These are phyloP conservation scores for Ophion slaviceki DNA, from an alignment of 2,888 invertebrate species.

Conservation along the genomic window DNA sequence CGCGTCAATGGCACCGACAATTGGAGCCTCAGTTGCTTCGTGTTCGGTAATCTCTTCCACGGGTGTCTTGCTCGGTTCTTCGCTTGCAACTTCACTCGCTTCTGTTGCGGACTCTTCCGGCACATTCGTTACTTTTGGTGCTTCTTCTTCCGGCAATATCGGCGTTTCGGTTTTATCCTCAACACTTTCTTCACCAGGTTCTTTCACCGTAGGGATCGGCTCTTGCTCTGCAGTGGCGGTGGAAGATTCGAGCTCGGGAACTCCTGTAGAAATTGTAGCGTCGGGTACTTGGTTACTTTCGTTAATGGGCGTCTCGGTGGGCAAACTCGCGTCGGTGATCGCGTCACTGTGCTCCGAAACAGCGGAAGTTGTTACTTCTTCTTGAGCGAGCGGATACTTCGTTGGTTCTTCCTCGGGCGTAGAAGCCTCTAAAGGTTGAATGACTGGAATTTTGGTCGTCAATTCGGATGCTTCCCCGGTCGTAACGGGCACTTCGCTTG, in stretches of 20 bases:
- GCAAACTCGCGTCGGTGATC: not conserved
- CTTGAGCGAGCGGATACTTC: conserved; percentile 7
- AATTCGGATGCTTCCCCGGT: conserved; percentile 21
- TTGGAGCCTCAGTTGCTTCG: conserved; percentile 52
- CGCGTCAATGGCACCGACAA: conserved; percentile 53
- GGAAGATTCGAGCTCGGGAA: conserved; percentile 44
- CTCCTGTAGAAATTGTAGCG: conserved; percentile 26
- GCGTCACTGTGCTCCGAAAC: conserved; percentile 4
- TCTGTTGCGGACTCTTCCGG: conserved; percentile 14
- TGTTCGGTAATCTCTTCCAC: not conserved
- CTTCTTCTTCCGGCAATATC: conserved; percentile 6
- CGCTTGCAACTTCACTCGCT: conserved; percentile 6
- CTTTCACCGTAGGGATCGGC: conserved; percentile 11
- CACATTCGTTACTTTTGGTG: not conserved
- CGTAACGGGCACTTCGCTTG: conserved; percentile 1
- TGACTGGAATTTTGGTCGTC: conserved; percentile 28
- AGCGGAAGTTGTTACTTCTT: conserved; percentile 11
- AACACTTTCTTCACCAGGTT: conserved; percentile 33
- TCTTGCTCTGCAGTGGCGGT: conserved; percentile 33
- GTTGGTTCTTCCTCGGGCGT: conserved; percentile 29
- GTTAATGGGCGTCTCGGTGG: conserved; percentile 10
- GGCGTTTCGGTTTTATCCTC: conserved; percentile 15
- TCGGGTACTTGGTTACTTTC: conserved; percentile 3
- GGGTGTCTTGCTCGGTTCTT: conserved; percentile 34
- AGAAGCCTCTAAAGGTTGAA: conserved; percentile 21